phyloP scores from a whole-genome alignment of 1,140 invertebrate species.

The Heliconius hermathena region DNA sequence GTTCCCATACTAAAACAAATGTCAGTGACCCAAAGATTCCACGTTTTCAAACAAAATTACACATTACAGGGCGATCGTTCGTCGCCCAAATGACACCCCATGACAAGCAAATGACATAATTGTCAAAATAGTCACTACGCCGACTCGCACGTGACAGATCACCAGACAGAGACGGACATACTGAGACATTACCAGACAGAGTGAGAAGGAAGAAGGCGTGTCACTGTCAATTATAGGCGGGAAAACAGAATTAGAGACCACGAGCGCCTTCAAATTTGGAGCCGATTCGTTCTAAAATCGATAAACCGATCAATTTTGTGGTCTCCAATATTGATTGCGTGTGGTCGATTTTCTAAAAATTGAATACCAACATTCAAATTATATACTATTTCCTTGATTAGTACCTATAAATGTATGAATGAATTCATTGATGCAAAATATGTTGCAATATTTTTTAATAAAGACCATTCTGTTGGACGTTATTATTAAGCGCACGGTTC shows the following conservation, averaged over 20 bases:
- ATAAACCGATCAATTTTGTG: constrained; percentile 76
- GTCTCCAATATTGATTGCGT: constrained; percentile 64
- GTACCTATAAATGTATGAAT: constrained; percentile 57
- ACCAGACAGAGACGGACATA: constrained; percentile 53
- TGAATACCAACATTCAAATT: constrained; percentile 72
- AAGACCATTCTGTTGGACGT: constrained; percentile 65
- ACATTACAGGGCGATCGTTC: constrained; percentile 68
- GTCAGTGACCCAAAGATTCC: constrained; percentile 73
- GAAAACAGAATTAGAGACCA: constrained; percentile 78
- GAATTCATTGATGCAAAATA: constrained; percentile 57
- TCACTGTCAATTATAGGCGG: constrained; percentile 80
- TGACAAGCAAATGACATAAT: constrained; percentile 81
- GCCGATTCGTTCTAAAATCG: constrained; percentile 78
- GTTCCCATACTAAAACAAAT: constrained; percentile 71
- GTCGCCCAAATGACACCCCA: constrained; percentile 78
- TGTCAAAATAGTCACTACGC: constrained; percentile 78
- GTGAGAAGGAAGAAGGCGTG: constrained; percentile 58
- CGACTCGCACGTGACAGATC: constrained; percentile 77
- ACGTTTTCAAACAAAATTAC: constrained; percentile 74
- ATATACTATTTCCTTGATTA: constrained; percentile 71
- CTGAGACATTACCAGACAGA: constrained; percentile 27
- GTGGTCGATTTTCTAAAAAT: constrained; percentile 77
- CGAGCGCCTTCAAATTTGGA: constrained; percentile 75
- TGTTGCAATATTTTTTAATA: constrained; percentile 52
- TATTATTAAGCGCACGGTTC: constrained; percentile 62